Evolutionary conservation across 2,888 invertebrate species (phyloP), one percentile per base, ranked within the genome.

Genomic region (Augiades crinisus): DNA sequence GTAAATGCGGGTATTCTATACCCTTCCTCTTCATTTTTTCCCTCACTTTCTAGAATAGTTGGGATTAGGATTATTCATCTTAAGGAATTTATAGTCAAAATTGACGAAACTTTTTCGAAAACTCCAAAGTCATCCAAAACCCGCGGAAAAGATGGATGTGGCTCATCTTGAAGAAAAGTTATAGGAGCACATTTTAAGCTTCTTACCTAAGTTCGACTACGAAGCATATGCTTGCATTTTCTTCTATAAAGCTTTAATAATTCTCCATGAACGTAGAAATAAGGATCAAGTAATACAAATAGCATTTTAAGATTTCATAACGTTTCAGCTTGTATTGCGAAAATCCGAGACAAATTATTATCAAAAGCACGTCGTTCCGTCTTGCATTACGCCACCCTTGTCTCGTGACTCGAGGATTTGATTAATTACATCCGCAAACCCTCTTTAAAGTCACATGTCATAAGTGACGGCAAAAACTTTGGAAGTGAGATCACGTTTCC

Each of bases 381-480:
- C 47, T 52, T 41, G 13, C 45, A 49, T 56, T 54, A 55, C 54
- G 54, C 24, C 49, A 41, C 24, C 33, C 47, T 16, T n/a, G 47
- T 41, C 17, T 33, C 19, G 16, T 13, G 36, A 54, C 36, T 49
- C 47, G 24, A 31, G 46, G 62, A 63, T 75, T 74, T 82, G 81
- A 83, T 83, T 81, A 82, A 83, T 82, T 76, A 78, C 64, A 68
- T 70, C 68, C 57, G 55, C 54, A 54, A 60, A 76, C 78, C 78
- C 78, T 76, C 75, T 76, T 72, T 71, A 73, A 72, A 78, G 77
- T 80, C 77, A 78, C 74, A 71, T 67, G 76, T 81, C 78, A 75
- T 75, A 73, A 71, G 65, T 62, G 64, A 34, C 27, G 59, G 70
- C 76, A 75, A 79, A 81, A 80, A 79, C 63, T 64, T 62, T 72